Base-by-base conservation (phyloP, 2,888 invertebrate species). In the Stenodera caucasica region DNA sequence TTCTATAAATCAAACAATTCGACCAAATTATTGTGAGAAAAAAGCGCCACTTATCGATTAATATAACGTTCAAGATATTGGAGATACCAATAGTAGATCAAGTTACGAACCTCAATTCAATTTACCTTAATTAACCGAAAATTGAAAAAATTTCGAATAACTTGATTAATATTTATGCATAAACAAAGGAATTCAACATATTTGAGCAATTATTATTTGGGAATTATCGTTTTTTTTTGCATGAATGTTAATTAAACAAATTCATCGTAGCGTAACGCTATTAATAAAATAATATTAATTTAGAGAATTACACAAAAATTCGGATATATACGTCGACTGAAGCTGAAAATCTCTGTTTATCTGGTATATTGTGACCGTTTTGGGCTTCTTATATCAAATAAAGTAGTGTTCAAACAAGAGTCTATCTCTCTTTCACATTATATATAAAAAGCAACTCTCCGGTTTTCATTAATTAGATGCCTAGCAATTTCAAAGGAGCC, bases 311-410 rank as follows among this genome's bases (percentile, higher is more conserved):
- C 33, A 56, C 23, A 51, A 50, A 53, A n/a, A n/a, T n/a, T 11
- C 6, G 32, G 8, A 32, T 7, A 32, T 11, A 32, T 6, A 29
- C 29, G 29, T 29, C 29, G 29, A 29, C 4, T 6, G 29, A 6
- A 29, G 29, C 8, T 29, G 5, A 29, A 6, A 29, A n/a, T n/a
- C n/a, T n/a, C 29, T 29, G 7, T 32, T 9, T 35, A 2, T n/a
- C 9, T 4, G 1, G 5, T 40, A 11, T 40, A 11, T 26, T 52
- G 53, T 53, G 49, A 51, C 49, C 55, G 58, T 53, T 62, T 56
- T 50, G 30, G 50, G 62, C 58, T 62, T 62, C 62, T 62, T 62
- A 63, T 63, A 45, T 63, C 57, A 60, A 60, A 63, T 59, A 64
- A 64, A 64, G 55, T 64, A 57, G 49, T 61, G 55, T 64, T 61